Evolutionary conservation across 2,888 invertebrate genomes (phyloP).

Genomic region (Petrolisthes manimaculis): DNA sequence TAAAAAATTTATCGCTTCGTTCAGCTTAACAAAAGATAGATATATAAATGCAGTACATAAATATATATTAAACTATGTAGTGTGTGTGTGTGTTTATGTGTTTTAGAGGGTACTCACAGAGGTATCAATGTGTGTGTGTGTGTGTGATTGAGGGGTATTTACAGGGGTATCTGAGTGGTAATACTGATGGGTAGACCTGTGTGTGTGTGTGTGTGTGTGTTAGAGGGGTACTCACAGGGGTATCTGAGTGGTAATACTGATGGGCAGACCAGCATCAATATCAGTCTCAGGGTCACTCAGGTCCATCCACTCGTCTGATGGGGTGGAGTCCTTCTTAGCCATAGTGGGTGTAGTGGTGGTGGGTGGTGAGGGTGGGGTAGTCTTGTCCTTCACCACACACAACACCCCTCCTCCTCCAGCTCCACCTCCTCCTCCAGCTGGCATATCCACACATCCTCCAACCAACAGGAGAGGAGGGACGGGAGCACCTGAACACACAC

Average conservation of each 20-base stretch:
- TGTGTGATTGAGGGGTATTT: background rate
- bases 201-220: conserved; percentile 8
- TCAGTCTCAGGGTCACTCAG: conserved; percentile 68
- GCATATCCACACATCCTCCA: conserved; percentile 3
- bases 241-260: conserved; percentile 47
- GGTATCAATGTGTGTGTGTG: background rate
- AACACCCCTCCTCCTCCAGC: conserved; percentile 2
- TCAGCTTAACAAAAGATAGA: too few relatives aligned
- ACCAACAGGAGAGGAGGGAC: background rate
- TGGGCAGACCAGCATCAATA: conserved; percentile 29
- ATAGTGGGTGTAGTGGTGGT: conserved; percentile 40
- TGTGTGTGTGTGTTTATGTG: background rate
- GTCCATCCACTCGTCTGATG: conserved; percentile 79
- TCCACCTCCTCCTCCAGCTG: background rate
- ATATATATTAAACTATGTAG: background rate
- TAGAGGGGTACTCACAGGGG: conserved; percentile 45
- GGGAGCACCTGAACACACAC: background rate
- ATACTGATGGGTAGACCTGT: background rate
- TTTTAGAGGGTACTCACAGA: background rate
- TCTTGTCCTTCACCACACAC: background rate
- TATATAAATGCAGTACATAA: too few relatives aligned
- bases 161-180: background rate
- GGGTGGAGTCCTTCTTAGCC: conserved; percentile 63
- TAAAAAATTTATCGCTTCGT: too few relatives aligned
- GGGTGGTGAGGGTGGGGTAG: conserved; percentile 39